These are phyloP conservation scores for Micrastur ruficollis DNA, from an alignment of 2,797 vertebrate species.

Conservation along the genomic window DNA sequence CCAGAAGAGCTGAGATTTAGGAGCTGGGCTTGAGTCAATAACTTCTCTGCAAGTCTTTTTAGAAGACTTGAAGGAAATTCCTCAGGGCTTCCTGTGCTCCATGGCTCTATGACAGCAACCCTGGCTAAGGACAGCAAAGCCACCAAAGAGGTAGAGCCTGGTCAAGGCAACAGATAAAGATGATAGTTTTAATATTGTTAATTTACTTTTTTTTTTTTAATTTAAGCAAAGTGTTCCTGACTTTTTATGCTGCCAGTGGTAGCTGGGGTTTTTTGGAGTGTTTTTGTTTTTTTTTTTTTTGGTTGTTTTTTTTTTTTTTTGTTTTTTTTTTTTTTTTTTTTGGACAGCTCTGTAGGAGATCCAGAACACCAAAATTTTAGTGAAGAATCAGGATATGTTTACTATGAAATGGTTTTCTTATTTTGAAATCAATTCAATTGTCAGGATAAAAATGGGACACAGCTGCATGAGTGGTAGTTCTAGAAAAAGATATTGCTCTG, in stretches of 20 bases:
- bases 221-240: neutral
- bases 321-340: neutral
- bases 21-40: neutral
- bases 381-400: neutral
- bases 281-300: neutral
- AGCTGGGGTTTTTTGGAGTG: fast-evolving
- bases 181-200: neutral
- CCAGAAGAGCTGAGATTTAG: neutral
- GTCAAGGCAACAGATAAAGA: neutral
- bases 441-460: neutral
- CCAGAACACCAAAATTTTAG: neutral
- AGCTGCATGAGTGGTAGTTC: neutral
- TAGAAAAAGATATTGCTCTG: neutral
- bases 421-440: neutral
- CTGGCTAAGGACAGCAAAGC: neutral
- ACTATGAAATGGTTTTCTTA: neutral
- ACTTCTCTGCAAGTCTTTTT: neutral
- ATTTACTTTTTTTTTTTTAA: neutral
- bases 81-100: neutral
- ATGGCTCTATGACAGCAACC: neutral
- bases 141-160: neutral
- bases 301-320: neutral
- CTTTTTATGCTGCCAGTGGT: neutral
- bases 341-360: neutral
- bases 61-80: neutral